These are phyloP conservation scores for Aspiorhynchus laticeps DNA, from an alignment of 2,113 vertebrate species.

Conservation along the genomic window DNA sequence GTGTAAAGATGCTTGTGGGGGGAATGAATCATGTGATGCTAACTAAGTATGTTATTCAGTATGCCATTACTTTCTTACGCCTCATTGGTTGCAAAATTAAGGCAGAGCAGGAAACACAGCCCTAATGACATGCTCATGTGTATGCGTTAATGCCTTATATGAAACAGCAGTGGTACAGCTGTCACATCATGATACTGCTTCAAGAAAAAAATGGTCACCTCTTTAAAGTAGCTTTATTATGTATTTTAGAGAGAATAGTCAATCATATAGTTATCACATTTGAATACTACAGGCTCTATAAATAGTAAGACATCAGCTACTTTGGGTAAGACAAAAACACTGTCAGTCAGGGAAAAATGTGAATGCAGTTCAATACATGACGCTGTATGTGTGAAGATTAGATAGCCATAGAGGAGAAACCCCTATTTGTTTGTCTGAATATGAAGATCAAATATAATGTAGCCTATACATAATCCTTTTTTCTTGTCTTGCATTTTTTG, in stretches of 20 bases:
- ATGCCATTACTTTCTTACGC: background rate
- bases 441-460: background rate
- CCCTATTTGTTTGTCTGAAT: background rate
- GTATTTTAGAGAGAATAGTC: background rate
- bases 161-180: background rate
- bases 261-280: background rate
- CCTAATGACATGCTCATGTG: constrained; percentile 5
- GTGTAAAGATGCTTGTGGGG: constrained; percentile 16
- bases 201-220: background rate
- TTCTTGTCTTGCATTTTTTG: background rate
- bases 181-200: constrained; percentile 1
- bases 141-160: background rate
- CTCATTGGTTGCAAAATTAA: constrained; percentile 32
- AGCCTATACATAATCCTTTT: background rate
- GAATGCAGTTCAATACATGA: background rate
- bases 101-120: background rate
- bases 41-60: constrained; percentile 1
- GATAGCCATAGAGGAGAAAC: background rate
- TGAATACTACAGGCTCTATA: background rate
- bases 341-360: background rate
- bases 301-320: background rate
- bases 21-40: constrained; percentile 19
- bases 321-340: background rate
- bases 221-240: background rate
- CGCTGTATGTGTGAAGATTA: background rate